Conservation (phyloP, 2,888 invertebrate genomes). For the Gymnocheta viridis region DNA sequence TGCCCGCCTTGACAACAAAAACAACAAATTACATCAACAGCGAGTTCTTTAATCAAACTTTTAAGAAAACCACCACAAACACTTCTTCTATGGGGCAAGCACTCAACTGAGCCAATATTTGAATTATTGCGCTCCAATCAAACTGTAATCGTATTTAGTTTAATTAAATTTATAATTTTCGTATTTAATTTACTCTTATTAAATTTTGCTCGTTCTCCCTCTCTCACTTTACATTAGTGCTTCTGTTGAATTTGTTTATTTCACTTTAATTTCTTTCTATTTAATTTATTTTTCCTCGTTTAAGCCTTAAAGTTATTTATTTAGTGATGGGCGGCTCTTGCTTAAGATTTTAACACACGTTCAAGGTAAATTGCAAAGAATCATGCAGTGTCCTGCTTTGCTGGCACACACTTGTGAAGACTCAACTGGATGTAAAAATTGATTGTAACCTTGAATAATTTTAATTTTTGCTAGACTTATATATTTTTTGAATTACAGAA, state of each 20-base stretch:
- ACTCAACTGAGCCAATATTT: background rate
- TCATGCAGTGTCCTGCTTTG: no score
- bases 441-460: no score
- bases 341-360: background rate
- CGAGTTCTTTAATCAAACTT: background rate
- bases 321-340: background rate
- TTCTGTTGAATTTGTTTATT: background rate
- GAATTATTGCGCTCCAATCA: background rate
- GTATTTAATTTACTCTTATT: background rate
- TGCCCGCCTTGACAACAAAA: background rate
- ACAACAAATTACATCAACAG: background rate
- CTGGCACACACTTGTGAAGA: no score
- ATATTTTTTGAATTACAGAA: no score
- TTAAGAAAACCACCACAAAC: background rate
- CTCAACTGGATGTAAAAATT: no score
- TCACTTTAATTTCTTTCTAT: conserved; percentile 26
- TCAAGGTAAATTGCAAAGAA: no score
- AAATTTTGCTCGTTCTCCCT: background rate
- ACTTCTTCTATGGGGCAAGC: background rate
- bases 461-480: no score
- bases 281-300: conserved; percentile 10
- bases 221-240: background rate
- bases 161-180: background rate
- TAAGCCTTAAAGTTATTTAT: background rate
- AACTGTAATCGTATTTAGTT: background rate